These are phyloP conservation scores for Nephotettix cincticeps DNA, from an alignment of 1,140 invertebrate genomes.

Conservation along the genomic window DNA sequence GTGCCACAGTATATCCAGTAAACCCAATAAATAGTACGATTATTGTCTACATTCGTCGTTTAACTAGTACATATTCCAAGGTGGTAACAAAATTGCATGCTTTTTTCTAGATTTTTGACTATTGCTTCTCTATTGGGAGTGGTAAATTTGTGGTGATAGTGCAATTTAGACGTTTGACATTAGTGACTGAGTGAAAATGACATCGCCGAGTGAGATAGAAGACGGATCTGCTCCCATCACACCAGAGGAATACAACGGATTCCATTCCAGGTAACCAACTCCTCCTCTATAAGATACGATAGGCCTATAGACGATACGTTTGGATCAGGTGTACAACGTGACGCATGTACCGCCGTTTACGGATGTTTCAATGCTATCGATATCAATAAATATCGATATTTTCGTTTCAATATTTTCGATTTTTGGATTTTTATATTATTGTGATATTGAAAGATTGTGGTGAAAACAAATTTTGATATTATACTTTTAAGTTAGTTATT, in stretches of 20 bases:
- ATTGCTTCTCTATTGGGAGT: conserved; percentile 4
- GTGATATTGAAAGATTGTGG: no score
- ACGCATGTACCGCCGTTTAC: no score
- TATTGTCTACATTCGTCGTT: background rate
- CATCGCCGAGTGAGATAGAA: conserved; percentile 20
- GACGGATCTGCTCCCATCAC: conserved; percentile 18
- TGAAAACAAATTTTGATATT: no score
- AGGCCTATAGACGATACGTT: no score
- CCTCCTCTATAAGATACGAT: no score
- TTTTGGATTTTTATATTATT: no score
- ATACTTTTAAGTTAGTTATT: no score
- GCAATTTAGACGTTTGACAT: background rate
- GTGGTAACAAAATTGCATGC: background rate
- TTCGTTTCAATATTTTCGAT: no score
- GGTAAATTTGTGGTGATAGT: conserved; percentile 24
- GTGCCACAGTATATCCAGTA: background rate
- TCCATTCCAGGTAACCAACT: conserved; percentile 7
- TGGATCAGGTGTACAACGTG: no score
- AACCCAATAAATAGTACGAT: background rate
- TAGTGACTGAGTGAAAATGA: conserved; percentile 1
- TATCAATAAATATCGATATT: no score
- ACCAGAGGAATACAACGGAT: conserved; percentile 24
- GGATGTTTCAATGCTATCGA: no score
- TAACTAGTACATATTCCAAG: no score
- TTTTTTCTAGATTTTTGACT: background rate